A percentile compares a stretch with the other conserved stretches of the same genome.
phyloP scores from a whole-genome alignment of 2,797 vertebrate genomes.

The Percopsis omiscomaycus region DNA sequence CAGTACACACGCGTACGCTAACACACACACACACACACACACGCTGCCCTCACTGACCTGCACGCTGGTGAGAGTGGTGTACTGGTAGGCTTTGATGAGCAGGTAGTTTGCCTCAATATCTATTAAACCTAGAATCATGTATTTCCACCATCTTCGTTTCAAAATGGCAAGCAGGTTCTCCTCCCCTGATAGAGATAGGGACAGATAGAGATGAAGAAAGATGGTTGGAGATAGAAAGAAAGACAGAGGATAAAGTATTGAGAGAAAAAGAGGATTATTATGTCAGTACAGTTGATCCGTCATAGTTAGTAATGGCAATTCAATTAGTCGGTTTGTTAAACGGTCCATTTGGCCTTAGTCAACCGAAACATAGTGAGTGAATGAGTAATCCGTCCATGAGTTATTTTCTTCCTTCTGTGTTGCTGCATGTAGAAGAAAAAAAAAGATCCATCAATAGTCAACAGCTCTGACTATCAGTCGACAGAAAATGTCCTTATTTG shows the following conservation, averaged over 20 bases:
- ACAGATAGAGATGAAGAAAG: not conserved
- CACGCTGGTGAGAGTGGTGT: slow-evolving; percentile 92
- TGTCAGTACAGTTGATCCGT: not conserved
- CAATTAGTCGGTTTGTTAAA: too few relatives aligned
- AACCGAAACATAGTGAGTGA: too few relatives aligned
- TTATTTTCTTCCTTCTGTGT: too few relatives aligned
- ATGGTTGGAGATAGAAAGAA: not conserved
- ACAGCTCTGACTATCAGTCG: too few relatives aligned
- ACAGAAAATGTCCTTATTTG: too few relatives aligned
- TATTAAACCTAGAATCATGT: slow-evolving; percentile 92
- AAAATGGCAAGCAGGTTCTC: slow-evolving; percentile 93
- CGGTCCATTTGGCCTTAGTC: too few relatives aligned
- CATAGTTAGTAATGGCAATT: too few relatives aligned
- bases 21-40: too few relatives aligned
- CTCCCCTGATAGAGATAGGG: slow-evolving; percentile 77
- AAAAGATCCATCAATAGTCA: too few relatives aligned
- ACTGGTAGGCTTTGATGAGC: slow-evolving; percentile 95
- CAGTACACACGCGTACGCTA: too few relatives aligned
- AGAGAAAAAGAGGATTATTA: not conserved
- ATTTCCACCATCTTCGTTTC: slow-evolving; percentile 96
- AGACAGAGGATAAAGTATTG: not conserved
- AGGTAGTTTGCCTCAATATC: slow-evolving; percentile 96
- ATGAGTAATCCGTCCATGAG: too few relatives aligned
- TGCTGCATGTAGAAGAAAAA: too few relatives aligned
- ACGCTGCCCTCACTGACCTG: slow-evolving; percentile 78